Conservation (phyloP, 2,888 invertebrate species). For the Drosophila subsilvestris region DNA sequence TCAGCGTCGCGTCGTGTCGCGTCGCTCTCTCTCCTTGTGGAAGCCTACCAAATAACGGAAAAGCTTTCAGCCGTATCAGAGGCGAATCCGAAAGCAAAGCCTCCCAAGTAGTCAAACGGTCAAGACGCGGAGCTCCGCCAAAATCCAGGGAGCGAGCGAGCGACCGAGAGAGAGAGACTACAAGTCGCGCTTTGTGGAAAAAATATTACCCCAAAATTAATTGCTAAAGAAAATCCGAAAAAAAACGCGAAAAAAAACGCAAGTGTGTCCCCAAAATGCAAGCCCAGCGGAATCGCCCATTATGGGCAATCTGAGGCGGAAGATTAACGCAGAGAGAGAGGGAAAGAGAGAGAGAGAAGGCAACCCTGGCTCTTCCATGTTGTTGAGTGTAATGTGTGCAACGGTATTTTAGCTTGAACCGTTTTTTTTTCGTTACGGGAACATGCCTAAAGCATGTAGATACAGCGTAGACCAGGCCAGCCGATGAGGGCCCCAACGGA, state of each 20-base stretch:
- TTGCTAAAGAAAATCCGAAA: conserved; percentile 8
- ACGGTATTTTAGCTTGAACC: conserved; percentile 37
- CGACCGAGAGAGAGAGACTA: conserved; percentile 47
- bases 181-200: conserved; percentile 46
- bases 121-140: conserved; percentile 77
- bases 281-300: conserved; percentile 35
- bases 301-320: conserved; percentile 35
- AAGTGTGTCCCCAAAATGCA: conserved; percentile 20
- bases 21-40: conserved; percentile 17
- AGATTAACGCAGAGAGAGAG: conserved; percentile 19
- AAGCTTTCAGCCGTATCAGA: conserved; percentile 69
- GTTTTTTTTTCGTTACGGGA: conserved; percentile 28
- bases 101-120: conserved; percentile 79
- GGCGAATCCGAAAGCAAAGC: conserved; percentile 53
- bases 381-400: conserved; percentile 47
- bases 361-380: conserved; percentile 39
- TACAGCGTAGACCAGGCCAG: conserved; percentile 48
- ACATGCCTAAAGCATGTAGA: conserved; percentile 51
- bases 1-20: conserved; percentile 1
- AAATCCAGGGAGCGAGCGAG: conserved; percentile 50
- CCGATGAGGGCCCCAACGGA: conserved; percentile 20
- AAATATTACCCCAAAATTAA: conserved; percentile 38
- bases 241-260: conserved; percentile 30
- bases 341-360: conserved; percentile 19
- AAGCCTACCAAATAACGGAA: conserved; percentile 58